Evolutionary conservation across 2,113 vertebrate genomes (phyloP).

Genomic region (Melozone crissalis): DNA sequence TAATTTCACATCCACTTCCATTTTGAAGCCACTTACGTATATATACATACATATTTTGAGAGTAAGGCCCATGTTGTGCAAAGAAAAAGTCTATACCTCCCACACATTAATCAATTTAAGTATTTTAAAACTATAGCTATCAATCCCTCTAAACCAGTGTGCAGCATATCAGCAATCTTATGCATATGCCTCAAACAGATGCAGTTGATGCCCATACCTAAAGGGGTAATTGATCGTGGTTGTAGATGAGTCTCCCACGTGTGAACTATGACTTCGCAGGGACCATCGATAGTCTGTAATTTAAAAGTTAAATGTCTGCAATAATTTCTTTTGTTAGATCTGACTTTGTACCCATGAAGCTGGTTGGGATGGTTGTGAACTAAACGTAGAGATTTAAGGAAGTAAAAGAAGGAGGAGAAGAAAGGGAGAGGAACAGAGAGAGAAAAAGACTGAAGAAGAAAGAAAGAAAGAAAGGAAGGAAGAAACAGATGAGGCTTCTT

Average conservation of each 20-base stretch:
- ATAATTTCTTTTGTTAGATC: slow-evolving; percentile 75
- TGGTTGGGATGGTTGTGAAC: slow-evolving; percentile 68
- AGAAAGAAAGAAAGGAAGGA: not conserved
- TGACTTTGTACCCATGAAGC: slow-evolving; percentile 73
- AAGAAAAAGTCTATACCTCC: slow-evolving; percentile 45
- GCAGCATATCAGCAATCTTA: slow-evolving; percentile 80
- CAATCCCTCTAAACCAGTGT: slow-evolving; percentile 72
- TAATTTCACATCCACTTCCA: not conserved
- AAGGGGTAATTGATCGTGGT: slow-evolving; percentile 94
- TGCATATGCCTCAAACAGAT: slow-evolving; percentile 83
- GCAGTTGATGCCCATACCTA: slow-evolving; percentile 91
- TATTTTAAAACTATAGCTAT: slow-evolving; percentile 32
- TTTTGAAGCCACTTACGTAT: slow-evolving; percentile 41
- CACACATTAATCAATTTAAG: slow-evolving; percentile 45
- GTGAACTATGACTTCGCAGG: slow-evolving; percentile 97
- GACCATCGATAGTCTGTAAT: slow-evolving; percentile 94
- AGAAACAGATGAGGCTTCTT: slow-evolving; percentile 48
- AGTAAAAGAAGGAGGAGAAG: not conserved
- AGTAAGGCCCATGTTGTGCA: slow-evolving; percentile 67
- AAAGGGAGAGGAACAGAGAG: not conserved
- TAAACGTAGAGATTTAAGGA: slow-evolving; percentile 52
- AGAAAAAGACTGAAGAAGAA: not conserved
- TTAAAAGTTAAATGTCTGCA: slow-evolving; percentile 91
- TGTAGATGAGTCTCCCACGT: slow-evolving; percentile 99
- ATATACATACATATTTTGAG: slow-evolving; percentile 31